Percentiles rank a stretch among this genome's conserved stretches.
phyloP scores from a whole-genome alignment of 2,888 invertebrate species.

The Anoncus sp. region DNA sequence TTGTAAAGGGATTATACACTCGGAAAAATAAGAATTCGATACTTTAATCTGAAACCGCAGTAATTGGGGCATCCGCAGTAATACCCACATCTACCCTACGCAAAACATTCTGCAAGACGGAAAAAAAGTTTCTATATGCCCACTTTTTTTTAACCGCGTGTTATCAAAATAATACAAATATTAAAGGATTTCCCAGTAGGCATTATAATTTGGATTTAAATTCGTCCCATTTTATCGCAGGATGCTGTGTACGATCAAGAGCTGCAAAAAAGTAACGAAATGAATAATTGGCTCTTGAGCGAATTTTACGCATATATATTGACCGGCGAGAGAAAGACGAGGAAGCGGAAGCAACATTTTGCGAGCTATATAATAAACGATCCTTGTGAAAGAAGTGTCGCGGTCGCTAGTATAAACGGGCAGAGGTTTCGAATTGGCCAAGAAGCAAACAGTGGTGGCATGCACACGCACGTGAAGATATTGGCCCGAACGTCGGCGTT shows the following conservation, averaged over 20 bases:
- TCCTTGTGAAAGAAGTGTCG: conserved; percentile 39
- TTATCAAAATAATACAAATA: too few relatives aligned
- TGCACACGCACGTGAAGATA: conserved; percentile 41
- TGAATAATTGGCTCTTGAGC: conserved; percentile 8
- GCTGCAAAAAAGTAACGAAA: conserved; percentile 1
- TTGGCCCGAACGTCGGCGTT: conserved; percentile 44
- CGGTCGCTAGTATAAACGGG: conserved; percentile 43
- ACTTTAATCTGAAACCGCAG: too few relatives aligned
- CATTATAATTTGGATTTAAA: conserved; percentile 15
- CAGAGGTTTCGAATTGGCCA: conserved; percentile 32
- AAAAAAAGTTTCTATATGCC: too few relatives aligned
- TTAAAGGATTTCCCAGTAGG: too few relatives aligned
- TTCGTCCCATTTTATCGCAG: background rate
- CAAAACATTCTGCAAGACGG: too few relatives aligned
- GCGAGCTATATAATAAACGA: conserved; percentile 38
- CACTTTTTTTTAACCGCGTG: too few relatives aligned
- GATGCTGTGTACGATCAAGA: too few relatives aligned
- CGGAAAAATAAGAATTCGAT: too few relatives aligned
- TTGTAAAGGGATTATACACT: conserved; percentile 19
- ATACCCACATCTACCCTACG: too few relatives aligned
- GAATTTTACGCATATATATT: conserved; percentile 15
- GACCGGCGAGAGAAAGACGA: conserved; percentile 1
- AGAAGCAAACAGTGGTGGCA: conserved; percentile 20
- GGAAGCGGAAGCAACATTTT: conserved; percentile 40
- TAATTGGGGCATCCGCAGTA: too few relatives aligned